These are phyloP conservation scores for Rhagonycha fulva DNA, from an alignment of 2,888 invertebrate genomes.

Conservation along the genomic window DNA sequence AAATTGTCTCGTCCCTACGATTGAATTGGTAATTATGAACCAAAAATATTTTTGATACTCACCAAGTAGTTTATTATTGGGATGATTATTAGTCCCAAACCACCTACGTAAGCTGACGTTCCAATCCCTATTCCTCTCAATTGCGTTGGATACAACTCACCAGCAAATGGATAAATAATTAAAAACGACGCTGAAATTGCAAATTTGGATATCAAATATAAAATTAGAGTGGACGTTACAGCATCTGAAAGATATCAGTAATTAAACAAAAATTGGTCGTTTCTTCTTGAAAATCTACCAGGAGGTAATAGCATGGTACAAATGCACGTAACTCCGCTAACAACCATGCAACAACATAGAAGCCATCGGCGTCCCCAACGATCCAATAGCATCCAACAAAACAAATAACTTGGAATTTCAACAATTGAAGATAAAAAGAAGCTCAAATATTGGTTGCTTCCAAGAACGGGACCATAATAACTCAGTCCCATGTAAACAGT, in stretches of 20 bases:
- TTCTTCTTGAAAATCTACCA: constrained; percentile 58
- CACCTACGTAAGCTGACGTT: constrained; percentile 88
- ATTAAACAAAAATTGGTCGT: not conserved
- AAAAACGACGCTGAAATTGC: constrained; percentile 89
- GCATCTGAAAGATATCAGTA: constrained; percentile 62
- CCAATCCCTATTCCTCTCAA: constrained; percentile 89
- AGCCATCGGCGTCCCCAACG: constrained; percentile 88
- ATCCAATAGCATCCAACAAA: constrained; percentile 89
- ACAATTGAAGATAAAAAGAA: constrained; percentile 86
- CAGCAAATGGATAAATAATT: constrained; percentile 91
- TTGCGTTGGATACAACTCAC: constrained; percentile 89
- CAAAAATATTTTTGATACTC: constrained; percentile 46
- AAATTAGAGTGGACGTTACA: constrained; percentile 70
- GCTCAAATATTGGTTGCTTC: constrained; percentile 85
- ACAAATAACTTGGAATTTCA: constrained; percentile 86
- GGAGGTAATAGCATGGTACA: constrained; percentile 81
- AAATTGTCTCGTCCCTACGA: constrained; percentile 81
- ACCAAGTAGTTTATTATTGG: constrained; percentile 91
- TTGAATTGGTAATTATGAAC: constrained; percentile 3
- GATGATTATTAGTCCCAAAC: constrained; percentile 84
- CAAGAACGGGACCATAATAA: constrained; percentile 88
- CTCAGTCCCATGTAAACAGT: constrained; percentile 91
- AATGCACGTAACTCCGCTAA: constrained; percentile 84
- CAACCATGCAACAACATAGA: constrained; percentile 80
- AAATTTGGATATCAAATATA: constrained; percentile 84